These are phyloP conservation scores for Charanyca ferruginea DNA, from an alignment of 2,888 invertebrate genomes.

Conservation along the genomic window DNA sequence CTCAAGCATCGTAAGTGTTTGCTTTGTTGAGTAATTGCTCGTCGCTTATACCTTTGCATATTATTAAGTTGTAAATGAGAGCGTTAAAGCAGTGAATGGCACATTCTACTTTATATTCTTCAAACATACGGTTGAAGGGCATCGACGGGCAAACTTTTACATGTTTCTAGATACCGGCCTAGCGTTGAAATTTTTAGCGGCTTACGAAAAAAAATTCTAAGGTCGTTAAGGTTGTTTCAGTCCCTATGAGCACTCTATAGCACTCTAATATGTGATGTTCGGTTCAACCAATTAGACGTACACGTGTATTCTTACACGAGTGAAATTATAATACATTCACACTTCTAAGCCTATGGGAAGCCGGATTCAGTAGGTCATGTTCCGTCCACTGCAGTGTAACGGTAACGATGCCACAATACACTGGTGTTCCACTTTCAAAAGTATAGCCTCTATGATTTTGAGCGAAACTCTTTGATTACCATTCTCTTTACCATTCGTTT, in stretches of 20 bases:
- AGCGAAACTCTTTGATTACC: not conserved
- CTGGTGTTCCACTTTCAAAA: conserved; percentile 39
- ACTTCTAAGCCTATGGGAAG: conserved; percentile 25
- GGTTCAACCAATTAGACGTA: not conserved
- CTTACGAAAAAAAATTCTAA: no score
- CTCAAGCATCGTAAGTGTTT: conserved; percentile 24
- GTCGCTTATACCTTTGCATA: not conserved
- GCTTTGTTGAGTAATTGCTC: conserved; percentile 18
- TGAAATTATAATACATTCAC: conserved; percentile 4
- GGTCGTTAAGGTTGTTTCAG: no score
- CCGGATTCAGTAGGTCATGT: conserved; percentile 42
- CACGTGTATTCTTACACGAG: conserved; percentile 2
- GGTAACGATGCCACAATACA: conserved; percentile 30
- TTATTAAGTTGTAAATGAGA: conserved; percentile 15
- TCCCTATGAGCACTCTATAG: not conserved
- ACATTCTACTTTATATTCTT: no score
- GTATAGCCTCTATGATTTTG: conserved; percentile 19
- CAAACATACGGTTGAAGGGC: no score
- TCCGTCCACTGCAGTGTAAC: conserved; percentile 30
- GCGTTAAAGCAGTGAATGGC: not conserved
- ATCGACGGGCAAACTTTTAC: no score
- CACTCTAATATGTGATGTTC: not conserved
- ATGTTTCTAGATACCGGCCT: no score
- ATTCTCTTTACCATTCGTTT: not conserved
- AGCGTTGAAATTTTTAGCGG: no score